Evolutionary conservation across 2,888 invertebrate genomes (phyloP), one percentile per base, ranked within the genome.

Genomic region (Acholoe squamosa): DNA sequence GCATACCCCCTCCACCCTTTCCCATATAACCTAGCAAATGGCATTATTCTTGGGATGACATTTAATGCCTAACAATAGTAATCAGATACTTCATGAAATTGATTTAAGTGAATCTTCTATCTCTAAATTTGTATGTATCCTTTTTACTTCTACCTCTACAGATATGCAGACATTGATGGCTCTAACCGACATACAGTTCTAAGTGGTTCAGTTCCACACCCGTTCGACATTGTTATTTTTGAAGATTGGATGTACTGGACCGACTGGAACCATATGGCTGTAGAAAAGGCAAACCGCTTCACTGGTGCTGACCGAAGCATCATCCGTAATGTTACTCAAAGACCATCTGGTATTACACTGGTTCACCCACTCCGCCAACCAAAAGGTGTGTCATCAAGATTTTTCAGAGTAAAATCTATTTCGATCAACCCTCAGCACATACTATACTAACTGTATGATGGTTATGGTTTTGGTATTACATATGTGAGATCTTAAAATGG

Each of bases 221-320:
- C 99, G 0, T 99, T 95, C 91, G 93, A 95, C 28, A 94, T 95
- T 89, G 93, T 95, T 0, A 91, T 95, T 56, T 95, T 95, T 92
- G 95, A 95, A 91, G 95, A 99, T 94, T 97, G 97, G 94, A 95
- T 97, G 91, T 99, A 98, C 96, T 99, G 99, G 99, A 98, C 99
- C 0, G 99, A 99, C 95, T 99, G 99, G 99, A 99, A 99, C 95
- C 96, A 99, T 91, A 98, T 99, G 95, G 98, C 98, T 0, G 98
- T 99, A 90, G 97, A 98, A 93, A 97, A 97, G 94, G 99, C 99
- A 0, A 98, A 99, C 94, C 99, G 94, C 95, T 99, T 98, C 96
- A 92, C 92, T 0, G 92, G 92, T 7, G 92, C 54, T 22, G 89
- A 92, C 88, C 76, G 91, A 0, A 51, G 43, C 19, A 88, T 91